Evolutionary conservation across 2,888 invertebrate genomes (phyloP).

Genomic region (Polia nebulosa): DNA sequence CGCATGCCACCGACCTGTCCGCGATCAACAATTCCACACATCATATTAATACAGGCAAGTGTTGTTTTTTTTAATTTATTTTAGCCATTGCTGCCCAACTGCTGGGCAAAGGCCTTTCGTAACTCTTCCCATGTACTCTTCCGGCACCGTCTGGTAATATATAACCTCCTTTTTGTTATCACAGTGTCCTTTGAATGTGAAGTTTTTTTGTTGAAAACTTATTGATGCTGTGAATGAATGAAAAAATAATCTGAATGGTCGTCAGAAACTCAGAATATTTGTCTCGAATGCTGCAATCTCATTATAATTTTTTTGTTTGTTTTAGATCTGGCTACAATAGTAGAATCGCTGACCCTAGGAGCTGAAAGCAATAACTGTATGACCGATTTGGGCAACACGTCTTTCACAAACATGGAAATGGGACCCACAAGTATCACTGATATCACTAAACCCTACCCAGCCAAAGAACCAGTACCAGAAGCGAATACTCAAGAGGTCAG

Average conservation of each 20-base stretch:
- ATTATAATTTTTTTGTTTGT: conserved; percentile 36
- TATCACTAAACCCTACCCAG: conserved; percentile 89
- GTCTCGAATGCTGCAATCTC: background rate
- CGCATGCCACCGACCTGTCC: conserved; percentile 92
- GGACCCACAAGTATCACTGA: conserved; percentile 89
- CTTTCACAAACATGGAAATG: conserved; percentile 90
- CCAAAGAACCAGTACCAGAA: conserved; percentile 87
- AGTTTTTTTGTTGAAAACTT: too few species aligned
- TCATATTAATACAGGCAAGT: conserved; percentile 90
- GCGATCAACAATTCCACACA: conserved; percentile 94
- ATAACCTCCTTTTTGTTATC: background rate
- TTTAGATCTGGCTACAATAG: conserved; percentile 96
- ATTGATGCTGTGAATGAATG: too few species aligned
- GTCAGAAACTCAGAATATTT: background rate
- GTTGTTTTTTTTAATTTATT: background rate
- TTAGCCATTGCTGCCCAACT: background rate
- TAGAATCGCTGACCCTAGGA: conserved; percentile 94
- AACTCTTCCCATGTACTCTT: background rate
- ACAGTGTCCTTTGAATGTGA: too few species aligned
- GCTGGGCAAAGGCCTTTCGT: background rate
- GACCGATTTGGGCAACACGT: conserved; percentile 85
- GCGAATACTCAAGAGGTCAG: conserved; percentile 83
- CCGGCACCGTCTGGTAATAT: background rate
- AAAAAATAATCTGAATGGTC: too few species aligned
- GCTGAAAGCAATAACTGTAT: conserved; percentile 92